Base-by-base conservation (phyloP, 37 sponge, comb jelly and placozoan species). In the Bolinopsis microptera region DNA sequence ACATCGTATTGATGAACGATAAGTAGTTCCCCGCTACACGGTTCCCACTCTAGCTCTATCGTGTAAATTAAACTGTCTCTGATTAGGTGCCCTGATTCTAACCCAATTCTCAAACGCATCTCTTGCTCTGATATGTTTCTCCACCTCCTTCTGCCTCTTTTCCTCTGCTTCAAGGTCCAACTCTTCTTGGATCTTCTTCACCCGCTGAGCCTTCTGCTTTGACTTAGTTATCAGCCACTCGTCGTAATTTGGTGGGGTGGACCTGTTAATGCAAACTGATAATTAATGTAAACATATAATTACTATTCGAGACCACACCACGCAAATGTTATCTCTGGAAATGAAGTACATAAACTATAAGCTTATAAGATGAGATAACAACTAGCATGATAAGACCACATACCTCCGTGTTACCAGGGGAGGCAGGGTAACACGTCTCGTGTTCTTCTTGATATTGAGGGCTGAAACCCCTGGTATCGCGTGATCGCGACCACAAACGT, bases 401-500 rank as follows among this genome's bases (percentile, higher is more conserved):
- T 41, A 86, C 61, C 36, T 39, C 61, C 0, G 41, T 41, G 13
- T 23, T 22, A 24, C 35, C 8, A 86, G 61, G 21, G 90, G 90
- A 23, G 41, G 90, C 18, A 86, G 90, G 13, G 90, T 40, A 28
- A 72, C 31, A 1, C 30, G 41, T 9, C 38, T 27, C 61, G 61
- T 27, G 61, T 27, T 40, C 24, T 34, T 28, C 61, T 86, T 86
- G 28, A 86, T 48, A 34, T 41, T 18, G 31, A 86, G 90, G 1
- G 90, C 90, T 9, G n/a, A n/a, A 28, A 38, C 41, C 61, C 90
- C 90, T 21, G 90, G 90, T 1, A 86, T 86, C 3, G 41, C 61
- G 61, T 86, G 90, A 3, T 86, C 90, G 30, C 39, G 37, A 24
- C 90, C 90, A 24, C 90, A 86, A 40, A n/a, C 8, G 35, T 86